Percentiles rank a stretch among this genome's conserved stretches.
Conservation (phyloP, 2,797 vertebrate species). For the Coccyzus lansbergi region DNA sequence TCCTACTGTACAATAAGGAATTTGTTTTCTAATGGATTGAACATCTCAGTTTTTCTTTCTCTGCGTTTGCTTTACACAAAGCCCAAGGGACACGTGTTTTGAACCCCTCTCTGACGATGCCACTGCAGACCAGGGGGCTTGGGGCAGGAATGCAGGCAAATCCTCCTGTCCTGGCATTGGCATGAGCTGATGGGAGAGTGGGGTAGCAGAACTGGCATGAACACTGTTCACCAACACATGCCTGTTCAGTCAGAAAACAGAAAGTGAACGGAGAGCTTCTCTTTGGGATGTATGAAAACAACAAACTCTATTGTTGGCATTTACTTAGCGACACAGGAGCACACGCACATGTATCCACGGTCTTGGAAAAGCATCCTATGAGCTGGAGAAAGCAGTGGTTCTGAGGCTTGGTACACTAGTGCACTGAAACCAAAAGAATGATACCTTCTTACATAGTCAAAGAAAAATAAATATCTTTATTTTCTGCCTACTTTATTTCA, state of each 20-base stretch:
- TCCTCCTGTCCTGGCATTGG: slow-evolving; percentile 63
- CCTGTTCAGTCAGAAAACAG: slow-evolving; percentile 65
- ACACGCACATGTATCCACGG: slow-evolving; percentile 62
- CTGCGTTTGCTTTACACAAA: slow-evolving; percentile 62
- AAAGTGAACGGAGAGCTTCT: slow-evolving; percentile 63
- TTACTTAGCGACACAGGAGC: slow-evolving; percentile 64
- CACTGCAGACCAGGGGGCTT: slow-evolving; percentile 46
- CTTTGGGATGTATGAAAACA: slow-evolving; percentile 67
- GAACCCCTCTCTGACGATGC: slow-evolving; percentile 61
- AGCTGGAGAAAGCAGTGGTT: slow-evolving; percentile 69
- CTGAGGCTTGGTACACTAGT: slow-evolving; percentile 70
- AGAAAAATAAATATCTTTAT: slow-evolving; percentile 86
- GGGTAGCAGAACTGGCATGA: slow-evolving; percentile 54
- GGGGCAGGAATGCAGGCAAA: slow-evolving; percentile 58
- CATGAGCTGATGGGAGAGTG: slow-evolving; percentile 64
- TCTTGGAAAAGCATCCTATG: slow-evolving; percentile 68
- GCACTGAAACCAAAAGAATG: slow-evolving; percentile 80
- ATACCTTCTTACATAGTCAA: slow-evolving; percentile 81
- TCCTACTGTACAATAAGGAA: slow-evolving; percentile 70
- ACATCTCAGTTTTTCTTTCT: slow-evolving; percentile 58
- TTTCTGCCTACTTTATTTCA: slow-evolving; percentile 84
- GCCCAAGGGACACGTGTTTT: slow-evolving; percentile 60
- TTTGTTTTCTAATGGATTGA: slow-evolving; percentile 60
- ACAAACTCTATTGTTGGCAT: slow-evolving; percentile 66
- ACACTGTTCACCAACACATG: slow-evolving; percentile 62